Conservation (phyloP, 53 echinoderm and acorn worm species). For the Henricia sp. region DNA sequence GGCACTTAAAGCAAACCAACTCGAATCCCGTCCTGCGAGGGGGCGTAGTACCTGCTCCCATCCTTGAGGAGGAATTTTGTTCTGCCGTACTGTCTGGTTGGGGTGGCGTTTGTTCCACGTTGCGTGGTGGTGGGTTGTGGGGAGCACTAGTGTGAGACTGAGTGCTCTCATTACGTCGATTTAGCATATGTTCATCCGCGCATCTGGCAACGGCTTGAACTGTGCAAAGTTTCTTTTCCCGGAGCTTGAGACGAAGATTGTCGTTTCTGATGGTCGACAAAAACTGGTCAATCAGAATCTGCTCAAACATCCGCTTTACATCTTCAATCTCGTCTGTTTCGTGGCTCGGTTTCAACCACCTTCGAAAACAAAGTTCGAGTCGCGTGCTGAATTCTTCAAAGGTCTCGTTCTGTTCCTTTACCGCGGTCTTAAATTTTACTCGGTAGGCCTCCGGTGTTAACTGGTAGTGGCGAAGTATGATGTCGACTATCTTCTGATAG, state of each 20-base stretch:
- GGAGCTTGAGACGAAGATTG: neutral
- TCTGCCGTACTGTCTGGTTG: neutral
- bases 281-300: conserved; percentile 14
- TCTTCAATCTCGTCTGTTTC: neutral
- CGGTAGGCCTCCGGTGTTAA: conserved; percentile 34
- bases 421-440: conserved; percentile 23
- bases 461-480: conserved; percentile 28
- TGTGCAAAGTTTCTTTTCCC: conserved; percentile 6
- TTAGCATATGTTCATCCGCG: conserved; percentile 9
- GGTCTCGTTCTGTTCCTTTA: conserved; percentile 5
- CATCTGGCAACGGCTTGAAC: conserved; percentile 1
- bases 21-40: neutral
- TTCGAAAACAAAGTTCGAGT: neutral
- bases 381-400: conserved; percentile 16
- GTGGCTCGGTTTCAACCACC: conserved; percentile 18
- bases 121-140: neutral
- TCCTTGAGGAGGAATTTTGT: neutral
- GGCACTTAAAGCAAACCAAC: neutral
- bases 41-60: neutral
- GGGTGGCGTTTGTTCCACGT: neutral
- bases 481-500: conserved; percentile 20
- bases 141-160: neutral
- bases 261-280: neutral
- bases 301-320: neutral
- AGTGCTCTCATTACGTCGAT: neutral